phyloP scores from a whole-genome alignment of 2,113 vertebrate species.

The Falco punctatus region DNA sequence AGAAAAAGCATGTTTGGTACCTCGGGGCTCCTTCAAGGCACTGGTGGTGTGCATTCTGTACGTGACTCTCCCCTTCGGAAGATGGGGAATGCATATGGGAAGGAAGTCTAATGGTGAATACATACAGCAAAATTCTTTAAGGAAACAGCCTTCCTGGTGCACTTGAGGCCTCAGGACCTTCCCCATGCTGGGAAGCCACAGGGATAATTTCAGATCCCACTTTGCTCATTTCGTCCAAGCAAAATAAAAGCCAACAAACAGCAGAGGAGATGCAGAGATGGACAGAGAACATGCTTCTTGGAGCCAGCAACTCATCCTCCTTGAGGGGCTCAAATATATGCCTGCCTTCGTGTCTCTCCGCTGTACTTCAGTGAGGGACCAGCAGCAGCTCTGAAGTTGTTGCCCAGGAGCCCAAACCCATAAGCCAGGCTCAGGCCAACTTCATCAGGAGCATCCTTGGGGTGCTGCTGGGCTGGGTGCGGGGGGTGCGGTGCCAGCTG shows the following conservation, averaged over 20 bases:
- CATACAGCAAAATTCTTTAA: neutral
- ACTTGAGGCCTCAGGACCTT: neutral
- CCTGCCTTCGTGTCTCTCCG: neutral
- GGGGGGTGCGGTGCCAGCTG: neutral
- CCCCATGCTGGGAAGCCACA: neutral
- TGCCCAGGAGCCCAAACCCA: neutral
- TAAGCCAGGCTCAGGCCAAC: neutral
- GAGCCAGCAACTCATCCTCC: neutral
- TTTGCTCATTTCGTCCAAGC: neutral
- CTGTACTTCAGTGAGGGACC: neutral
- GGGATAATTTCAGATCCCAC: neutral
- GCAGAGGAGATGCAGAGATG: neutral
- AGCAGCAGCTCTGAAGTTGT: neutral
- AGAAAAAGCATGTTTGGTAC: accelerated
- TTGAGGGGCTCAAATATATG: accelerated
- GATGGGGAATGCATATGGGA: accelerated
- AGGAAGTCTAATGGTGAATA: neutral
- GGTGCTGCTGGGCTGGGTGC: neutral
- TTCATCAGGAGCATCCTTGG: neutral
- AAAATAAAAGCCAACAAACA: neutral
- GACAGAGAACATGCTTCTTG: accelerated
- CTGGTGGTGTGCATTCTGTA: accelerated
- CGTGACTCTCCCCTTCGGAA: neutral
- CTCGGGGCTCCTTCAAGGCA: neutral
- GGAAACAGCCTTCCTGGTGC: neutral